Base-by-base conservation (phyloP, 35 echinoderm and acorn worm genomes). In the Heliocidaris erythrogramma region DNA sequence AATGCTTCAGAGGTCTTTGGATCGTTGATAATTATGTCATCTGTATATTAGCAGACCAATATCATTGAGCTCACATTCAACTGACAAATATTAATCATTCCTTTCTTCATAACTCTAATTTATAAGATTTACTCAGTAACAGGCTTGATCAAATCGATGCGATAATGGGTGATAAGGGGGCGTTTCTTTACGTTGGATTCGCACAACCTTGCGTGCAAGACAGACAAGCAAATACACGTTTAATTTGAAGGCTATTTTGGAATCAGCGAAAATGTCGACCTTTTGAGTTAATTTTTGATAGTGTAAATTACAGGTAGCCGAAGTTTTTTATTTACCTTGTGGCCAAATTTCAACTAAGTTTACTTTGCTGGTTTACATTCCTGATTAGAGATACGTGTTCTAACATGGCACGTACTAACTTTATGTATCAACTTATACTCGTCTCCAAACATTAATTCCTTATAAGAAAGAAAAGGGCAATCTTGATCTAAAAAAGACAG, bases 331-430 rank as follows among this genome's bases (percentile, higher is more conserved):
- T 89, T 89, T 32, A 42, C 87, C 18, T 48, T 89, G 12, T 89
- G 87, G 87, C 87, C 87, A 89, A 89, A 89, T 89, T 89, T 89
- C 87, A 89, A 89, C 87, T 89, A 17, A 47, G 87, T 89, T 89
- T 89, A 89, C 87, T 89, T 48, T 89, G 17, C 87, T 47, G 16
- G 87, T 89, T 89, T 89, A 89, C 87, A 47, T 48, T 32, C 87
- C 31, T 2, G 87, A 89, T 89, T 89, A 89, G 47, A 32, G 47
- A 89, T 89, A 89, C 87, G 87, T 89, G 87, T 89, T 89, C 27
- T 86, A 42, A 32, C 12, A 89, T 89, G 31, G 87, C 10, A 35
- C 31, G 47, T 48, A 88, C 47, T 89, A 2, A 21, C 85, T 30
- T 13, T 56, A 56, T 56, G 52, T 56, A 56, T 56, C 52, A 56